phyloP scores from a whole-genome alignment of 2,113 vertebrate genomes.

The Erpornis zantholeuca region DNA sequence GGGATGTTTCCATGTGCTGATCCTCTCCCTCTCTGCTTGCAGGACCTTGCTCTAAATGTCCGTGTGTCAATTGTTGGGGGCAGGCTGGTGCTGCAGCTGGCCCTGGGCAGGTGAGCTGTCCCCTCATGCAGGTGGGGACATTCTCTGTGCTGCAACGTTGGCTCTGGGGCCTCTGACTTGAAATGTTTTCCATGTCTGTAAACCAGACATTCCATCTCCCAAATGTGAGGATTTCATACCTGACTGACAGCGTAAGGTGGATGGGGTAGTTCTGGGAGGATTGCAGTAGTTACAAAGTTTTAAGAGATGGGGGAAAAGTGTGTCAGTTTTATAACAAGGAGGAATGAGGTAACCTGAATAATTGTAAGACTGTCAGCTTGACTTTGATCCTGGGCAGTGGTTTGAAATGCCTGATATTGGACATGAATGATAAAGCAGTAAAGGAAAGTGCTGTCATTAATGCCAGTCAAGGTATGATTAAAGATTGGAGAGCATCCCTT shows the following conservation, averaged over 20 bases:
- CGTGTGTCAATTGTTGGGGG: neutral
- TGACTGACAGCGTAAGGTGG: neutral
- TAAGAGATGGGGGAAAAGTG: neutral
- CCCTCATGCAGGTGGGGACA: neutral
- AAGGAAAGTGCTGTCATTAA: neutral
- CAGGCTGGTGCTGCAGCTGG: neutral
- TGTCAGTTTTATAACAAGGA: neutral
- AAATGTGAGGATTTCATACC: neutral
- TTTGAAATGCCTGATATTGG: neutral
- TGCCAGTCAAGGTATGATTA: conserved; percentile 4
- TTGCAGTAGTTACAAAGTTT: neutral
- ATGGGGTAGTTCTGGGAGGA: neutral
- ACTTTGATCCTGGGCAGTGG: neutral
- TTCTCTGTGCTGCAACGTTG: accelerated
- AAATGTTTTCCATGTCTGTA: neutral
- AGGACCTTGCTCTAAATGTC: neutral
- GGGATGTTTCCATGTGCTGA: accelerated
- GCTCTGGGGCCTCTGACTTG: neutral
- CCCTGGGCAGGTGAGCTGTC: conserved; percentile 4
- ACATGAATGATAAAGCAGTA: conserved; percentile 5
- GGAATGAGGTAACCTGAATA: neutral
- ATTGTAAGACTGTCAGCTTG: neutral
- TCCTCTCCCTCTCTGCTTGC: neutral
- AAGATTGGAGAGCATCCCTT: neutral
- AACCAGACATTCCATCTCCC: neutral